Evolutionary conservation across 1,140 invertebrate genomes (phyloP), one percentile per base, ranked within the genome.

Genomic region (Tachypleus tridentatus): DNA sequence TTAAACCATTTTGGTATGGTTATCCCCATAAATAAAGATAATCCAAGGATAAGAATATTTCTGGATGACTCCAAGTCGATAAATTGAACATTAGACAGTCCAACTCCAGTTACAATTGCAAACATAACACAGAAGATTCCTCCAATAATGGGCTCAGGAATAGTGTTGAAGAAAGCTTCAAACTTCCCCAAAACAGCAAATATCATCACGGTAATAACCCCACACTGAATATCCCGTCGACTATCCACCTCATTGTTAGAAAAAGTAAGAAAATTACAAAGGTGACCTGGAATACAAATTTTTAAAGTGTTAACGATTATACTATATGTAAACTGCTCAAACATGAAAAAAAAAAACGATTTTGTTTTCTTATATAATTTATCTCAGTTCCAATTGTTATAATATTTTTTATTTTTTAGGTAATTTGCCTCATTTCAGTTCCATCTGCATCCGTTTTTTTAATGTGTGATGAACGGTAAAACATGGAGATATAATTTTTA

Each of bases 111-210:
- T 64, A 91, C 88, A 84, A 91, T 88, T 51, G 88, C 88, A 73
- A 91, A 91, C 83, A 90, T 88, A 4, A 91, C 82, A 69, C 89
- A 88, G 76, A 91, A 89, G 61, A 89, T 83, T 4, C 89, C 91
- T 0, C 89, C 91, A 3, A 93, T 82, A 10, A 93, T 85, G 0
- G 89, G 88, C 73, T 89, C 87, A 4, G 91, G 91, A 62, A 93
- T 92, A 61, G 90, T 87, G 58, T 91, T 87, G 73, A 93, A 91
- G 4, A 90, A 77, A 0, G 89, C 89, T 5, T 88, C 87, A 71
- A 93, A 83, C 76, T 92, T 89, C 56, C 87, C 86, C 61, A 91
- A 82, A 4, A 90, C 73, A 0, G 88, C 88, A 73, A 91, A 86
- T 1, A 89, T 63, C 2, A 92, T 77, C 87, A 91, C 90, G 9